Evolutionary conservation across 2,888 invertebrate species (phyloP), one percentile per base, ranked within the genome.

Genomic region (Diarsia dahlii): DNA sequence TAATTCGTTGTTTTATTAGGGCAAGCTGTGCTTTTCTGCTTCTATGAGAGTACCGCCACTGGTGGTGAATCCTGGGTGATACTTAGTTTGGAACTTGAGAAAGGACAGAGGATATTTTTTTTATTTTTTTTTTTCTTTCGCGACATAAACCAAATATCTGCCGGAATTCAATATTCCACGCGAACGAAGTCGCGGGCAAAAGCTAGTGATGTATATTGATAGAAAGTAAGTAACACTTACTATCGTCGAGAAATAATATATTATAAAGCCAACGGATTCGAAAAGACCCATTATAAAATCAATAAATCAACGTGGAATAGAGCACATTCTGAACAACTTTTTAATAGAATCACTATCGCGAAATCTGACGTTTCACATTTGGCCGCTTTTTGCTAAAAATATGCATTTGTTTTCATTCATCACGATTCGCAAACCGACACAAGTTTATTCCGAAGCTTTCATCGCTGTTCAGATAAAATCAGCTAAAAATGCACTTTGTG

Each of bases 361-460:
- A 50, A 68, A 69, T 66, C 23, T n/a, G n/a, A 66, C 50, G 58
- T 73, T 64, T 71, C 56, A 71, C 48, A 52, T 64, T 52, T 45
- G 20, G 52, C 23, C 13, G 63, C 75, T 84, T 82, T 84, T 72
- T 80, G 20, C 39, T 56, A 74, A 72, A 82, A 80, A 64, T 68
- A 84, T 72, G 62, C 54, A 62, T 73, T 78, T 60, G 73, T 74
- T 62, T 56, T 84, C 20, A 60, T 79, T 72, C n/a, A 83, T 46
- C 62, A 34, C 52, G 46, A 45, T 70, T 68, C 56, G 56, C 60
- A 84, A 50, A 56, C 52, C 28, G 50, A 65, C 15, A 54, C 34
- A 56, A 46, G 18, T 71, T 54, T 60, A 65, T 65, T 65, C 34
- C 18, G 39, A 73, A 74, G 45, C 70, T 74, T 64, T 64, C 54